Evolutionary conservation across 1,140 invertebrate genomes (phyloP).

Genomic region (Zaprionus vittiger): DNA sequence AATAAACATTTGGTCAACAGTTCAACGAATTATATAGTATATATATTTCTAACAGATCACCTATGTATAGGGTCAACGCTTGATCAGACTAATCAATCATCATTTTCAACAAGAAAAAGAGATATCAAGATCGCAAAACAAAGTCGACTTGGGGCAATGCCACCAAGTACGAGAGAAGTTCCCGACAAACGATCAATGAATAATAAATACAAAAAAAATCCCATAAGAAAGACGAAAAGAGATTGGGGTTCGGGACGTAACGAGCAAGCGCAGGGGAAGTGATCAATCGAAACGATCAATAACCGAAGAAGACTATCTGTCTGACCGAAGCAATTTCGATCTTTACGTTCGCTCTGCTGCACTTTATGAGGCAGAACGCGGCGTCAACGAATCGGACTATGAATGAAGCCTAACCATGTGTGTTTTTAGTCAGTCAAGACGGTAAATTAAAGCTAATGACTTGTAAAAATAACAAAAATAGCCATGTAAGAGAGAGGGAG

Average conservation of each 20-base stretch:
- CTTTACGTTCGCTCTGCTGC: constrained; percentile 27
- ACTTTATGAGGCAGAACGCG: constrained; percentile 55
- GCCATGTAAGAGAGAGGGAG: constrained; percentile 16
- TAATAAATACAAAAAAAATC: constrained; percentile 30
- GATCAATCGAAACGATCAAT: constrained; percentile 44
- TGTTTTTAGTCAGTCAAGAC: constrained; percentile 21
- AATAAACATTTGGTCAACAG: constrained; percentile 64
- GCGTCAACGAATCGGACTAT: constrained; percentile 46
- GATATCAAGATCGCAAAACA: constrained; percentile 54
- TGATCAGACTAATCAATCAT: constrained; percentile 78
- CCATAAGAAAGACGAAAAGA: constrained; percentile 22
- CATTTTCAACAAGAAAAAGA: constrained; percentile 56
- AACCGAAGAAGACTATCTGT: constrained; percentile 16
- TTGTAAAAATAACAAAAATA: constrained; percentile 69
- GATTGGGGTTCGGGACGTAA: constrained; percentile 10
- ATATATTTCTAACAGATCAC: not conserved
- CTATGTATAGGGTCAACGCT: constrained; percentile 25
- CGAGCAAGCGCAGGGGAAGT: constrained; percentile 25
- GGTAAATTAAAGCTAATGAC: constrained; percentile 83
- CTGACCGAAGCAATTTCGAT: constrained; percentile 12
- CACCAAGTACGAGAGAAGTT: constrained; percentile 33
- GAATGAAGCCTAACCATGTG: constrained; percentile 65
- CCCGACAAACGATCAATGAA: constrained; percentile 35
- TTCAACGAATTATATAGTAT: constrained; percentile 5
- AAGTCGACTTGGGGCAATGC: constrained; percentile 37